Evolutionary conservation across 2,888 invertebrate genomes (phyloP).

Genomic region (Ferdinandea cuprea): DNA sequence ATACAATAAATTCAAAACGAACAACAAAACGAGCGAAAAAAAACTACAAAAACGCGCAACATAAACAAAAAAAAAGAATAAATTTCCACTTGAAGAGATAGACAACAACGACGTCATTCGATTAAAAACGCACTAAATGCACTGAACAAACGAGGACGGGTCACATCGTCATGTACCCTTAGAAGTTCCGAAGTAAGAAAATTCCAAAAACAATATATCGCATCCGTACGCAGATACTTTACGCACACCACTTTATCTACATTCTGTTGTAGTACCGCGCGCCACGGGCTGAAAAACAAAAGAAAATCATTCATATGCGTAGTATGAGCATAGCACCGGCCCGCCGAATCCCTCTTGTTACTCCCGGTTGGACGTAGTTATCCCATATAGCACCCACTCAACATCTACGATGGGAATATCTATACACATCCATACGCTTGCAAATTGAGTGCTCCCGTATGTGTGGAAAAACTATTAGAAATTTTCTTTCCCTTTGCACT

Average conservation of each 20-base stretch:
- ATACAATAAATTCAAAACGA: conserved; percentile 35
- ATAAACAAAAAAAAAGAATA: conserved; percentile 12
- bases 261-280: conserved; percentile 48
- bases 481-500: conserved; percentile 59
- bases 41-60: conserved; percentile 15
- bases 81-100: conserved; percentile 40
- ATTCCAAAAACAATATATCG: conserved; percentile 78
- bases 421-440: neutral
- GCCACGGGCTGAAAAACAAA: conserved; percentile 67
- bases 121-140: conserved; percentile 71
- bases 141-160: conserved; percentile 71
- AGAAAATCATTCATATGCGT: conserved; percentile 58
- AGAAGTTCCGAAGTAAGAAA: conserved; percentile 82
- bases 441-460: neutral
- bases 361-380: conserved; percentile 71
- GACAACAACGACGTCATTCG: conserved; percentile 71
- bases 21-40: conserved; percentile 11
- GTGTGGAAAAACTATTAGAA: conserved; percentile 58
- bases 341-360: conserved; percentile 15
- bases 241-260: conserved; percentile 57
- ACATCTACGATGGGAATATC: conserved; percentile 14
- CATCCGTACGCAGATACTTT: conserved; percentile 54
- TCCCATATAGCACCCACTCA: conserved; percentile 81
- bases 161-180: conserved; percentile 79
- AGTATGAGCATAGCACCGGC: conserved; percentile 38